Base-by-base conservation (phyloP, 2,797 vertebrate genomes). In the Coccyzus lansbergi region DNA sequence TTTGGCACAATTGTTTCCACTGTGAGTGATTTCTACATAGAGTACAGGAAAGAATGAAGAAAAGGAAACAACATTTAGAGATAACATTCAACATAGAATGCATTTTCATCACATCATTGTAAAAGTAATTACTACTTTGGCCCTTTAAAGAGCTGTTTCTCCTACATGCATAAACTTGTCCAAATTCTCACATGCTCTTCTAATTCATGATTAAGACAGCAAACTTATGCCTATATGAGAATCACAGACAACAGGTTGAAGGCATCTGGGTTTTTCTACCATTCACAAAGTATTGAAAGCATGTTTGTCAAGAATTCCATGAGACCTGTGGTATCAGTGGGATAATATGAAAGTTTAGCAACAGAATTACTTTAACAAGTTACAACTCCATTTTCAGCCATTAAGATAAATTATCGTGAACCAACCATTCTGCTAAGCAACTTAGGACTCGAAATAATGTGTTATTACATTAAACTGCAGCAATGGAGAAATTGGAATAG, bases 371-470 rank as follows among this genome's bases (percentile, higher is more conserved):
- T 86, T 85, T 86, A 90, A 96, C 67, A 90, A 93, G 63, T 87
- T 88, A 56, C 59, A 94, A 64, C 69, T 72, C 71, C 14, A 33
- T 81, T 93, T 96, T 94, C 88, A 92, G 80, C 75, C 28, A 76
- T 96, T 96, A 92, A 79, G 83, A 89, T 79, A 93, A 94, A 96
- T n/a, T n/a, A n/a, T 95, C 88, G 94, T 85, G 91, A 96, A 88
- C 60, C 88, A 94, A 92, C 95, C 87, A 91, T 92, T 96, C 96
- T 91, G 85, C 91, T 96, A 92, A 96, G 94, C 86, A 94, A 93
- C 60, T 91, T 76, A 90, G 67, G 60, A 51, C 82, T 69, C 52
- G 95, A 90, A 96, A 94, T 95, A 97, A 95, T 93, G 81, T 91
- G 84, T 74, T 93, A 86, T 95, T 96, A 88, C 86, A 93, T 93